Base-by-base conservation (phyloP, 2,888 invertebrate genomes). In the Macrosoma leucophasiata region DNA sequence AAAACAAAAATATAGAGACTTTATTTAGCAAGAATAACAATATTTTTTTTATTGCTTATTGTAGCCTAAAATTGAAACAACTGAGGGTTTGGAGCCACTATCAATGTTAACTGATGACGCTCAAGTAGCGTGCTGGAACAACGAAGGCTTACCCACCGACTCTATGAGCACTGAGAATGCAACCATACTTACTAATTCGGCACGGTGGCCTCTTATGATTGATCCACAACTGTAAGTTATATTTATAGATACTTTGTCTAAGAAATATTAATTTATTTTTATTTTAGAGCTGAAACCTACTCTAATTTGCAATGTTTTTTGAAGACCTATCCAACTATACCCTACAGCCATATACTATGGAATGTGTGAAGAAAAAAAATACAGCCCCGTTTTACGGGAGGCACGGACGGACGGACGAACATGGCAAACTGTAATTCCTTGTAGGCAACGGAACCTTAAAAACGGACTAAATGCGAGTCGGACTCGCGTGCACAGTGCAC, bases 161-260 rank as follows among this genome's bases (percentile, higher is more conserved):
- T 86, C 92, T 29, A 97, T 97, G 96, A 97, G 97, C 4, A 88
- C 95, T 0, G 97, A 97, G 73, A 97, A 97, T 70, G 97, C 97
- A 3, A 94, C 94, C 10, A 96, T 97, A 49, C 86, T 97, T 31
- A 91, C 91, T 10, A 94, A 92, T 69, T 96, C 96, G 0, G 91
- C 95, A 21, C 86, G 97, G 13, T 97, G 97, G 95, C 97, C 97
- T 0, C 82, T 97, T 10, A 95, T 97, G 89, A 96, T 97, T 48
- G 97, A 97, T 79, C 97, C 97, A 0, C 96, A 96, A 70, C 58
- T 90, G 85, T 89, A 59, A 73, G 84, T 62, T 17, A n/a, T n/a
- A n/a, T n/a, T n/a, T n/a, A n/a, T n/a, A n/a, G n/a, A n/a, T n/a
- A n/a, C n/a, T n/a, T n/a, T n/a, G n/a, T n/a, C n/a, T n/a, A n/a